Evolutionary conservation across 2,888 invertebrate species (phyloP), one percentile per base, ranked within the genome.

Genomic region (Oligia fasciuncula): DNA sequence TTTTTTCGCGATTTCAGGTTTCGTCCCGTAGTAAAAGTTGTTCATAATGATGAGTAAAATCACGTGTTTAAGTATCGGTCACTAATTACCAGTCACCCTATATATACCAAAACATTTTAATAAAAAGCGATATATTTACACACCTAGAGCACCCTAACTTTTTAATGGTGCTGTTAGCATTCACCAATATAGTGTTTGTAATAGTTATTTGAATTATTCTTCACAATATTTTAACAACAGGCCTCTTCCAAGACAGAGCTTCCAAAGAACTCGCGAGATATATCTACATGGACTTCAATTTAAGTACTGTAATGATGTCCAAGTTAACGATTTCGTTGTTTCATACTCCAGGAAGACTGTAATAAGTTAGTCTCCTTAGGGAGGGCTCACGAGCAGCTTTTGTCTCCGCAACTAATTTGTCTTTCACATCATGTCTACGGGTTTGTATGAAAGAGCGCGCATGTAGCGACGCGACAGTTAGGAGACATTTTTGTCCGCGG

Each of bases 91-190:
- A 29, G 29, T 29, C 29, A 29, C 29, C 29, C 29, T 29, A 29
- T 29, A 54, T n/a, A 29, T 11, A 17, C 17, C 4, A 29, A 54
- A 54, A 80, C 17, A 35, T 40, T 40, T 14, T 5, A 43, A n/a
- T 23, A 51, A 17, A 49, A 43, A 23, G 13, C 23, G 0, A 76
- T 40, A 74, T 62, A 80, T 81, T 81, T 80, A 80, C 51, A 68
- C 17, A 23, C 1, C 14, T 49, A 54, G 4, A 62, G 13, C 14
- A 68, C 40, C 40, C 57, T 67, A 17, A 2, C 17, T 68, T 54
- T 60, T 77, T 23, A 51, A 40, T 23, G 17, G 67, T 63, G 23
- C 14, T 40, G 46, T 46, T 57, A 54, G 29, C 29, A 19, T n/a
- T 73, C 57, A 66, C 19, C 11, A 11, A 66, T 51, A 14, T 11